Evolutionary conservation across 2,797 vertebrate genomes (phyloP), one percentile per base, ranked within the genome.

Genomic region (Diglossa cyanea): DNA sequence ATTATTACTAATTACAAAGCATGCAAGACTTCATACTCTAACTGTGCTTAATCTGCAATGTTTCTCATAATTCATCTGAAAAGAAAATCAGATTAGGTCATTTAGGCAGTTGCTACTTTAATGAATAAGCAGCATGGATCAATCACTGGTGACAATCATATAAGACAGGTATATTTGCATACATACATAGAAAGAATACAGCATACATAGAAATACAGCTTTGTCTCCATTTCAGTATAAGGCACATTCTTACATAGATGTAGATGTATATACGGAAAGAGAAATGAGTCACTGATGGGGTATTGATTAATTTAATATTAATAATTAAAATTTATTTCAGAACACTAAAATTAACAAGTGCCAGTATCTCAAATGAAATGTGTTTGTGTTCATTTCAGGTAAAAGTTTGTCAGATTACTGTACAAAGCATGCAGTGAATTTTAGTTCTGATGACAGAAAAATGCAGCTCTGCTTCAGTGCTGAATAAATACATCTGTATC

Each of bases 361-460:
- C 75, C 68, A 94, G 60, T 66, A 95, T 70, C 75, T 70, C 44
- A 94, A 76, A 67, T 37, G 19, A 83, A 96, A 66, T 65, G 17
- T 87, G 42, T 20, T 45, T 42, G 19, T 79, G 40, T 86, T 93
- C 44, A 92, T 73, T 57, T 95, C 54, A 93, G 71, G 35, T 79
- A 92, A 73, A 44, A 68, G 7, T 35, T 96, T 95, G 79, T 93
- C 51, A 96, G 95, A 93, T 92, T 96, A 77, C 16, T 83, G 57
- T 94, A 90, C 31, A 85, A 95, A 96, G 30, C 37, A 48, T 37
- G 31, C 44, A 89, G 17, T 23, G 94, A 77, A 96, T 96, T 71
- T 94, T 51, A 95, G 93, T 95, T 96, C 77, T 93, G 42, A 78
- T 94, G 54, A 79, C 61, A 71, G 54, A 89, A 97, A 96, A 95